phyloP scores from a whole-genome alignment of 2,797 vertebrate genomes.

The Chloroceryle amazona region DNA sequence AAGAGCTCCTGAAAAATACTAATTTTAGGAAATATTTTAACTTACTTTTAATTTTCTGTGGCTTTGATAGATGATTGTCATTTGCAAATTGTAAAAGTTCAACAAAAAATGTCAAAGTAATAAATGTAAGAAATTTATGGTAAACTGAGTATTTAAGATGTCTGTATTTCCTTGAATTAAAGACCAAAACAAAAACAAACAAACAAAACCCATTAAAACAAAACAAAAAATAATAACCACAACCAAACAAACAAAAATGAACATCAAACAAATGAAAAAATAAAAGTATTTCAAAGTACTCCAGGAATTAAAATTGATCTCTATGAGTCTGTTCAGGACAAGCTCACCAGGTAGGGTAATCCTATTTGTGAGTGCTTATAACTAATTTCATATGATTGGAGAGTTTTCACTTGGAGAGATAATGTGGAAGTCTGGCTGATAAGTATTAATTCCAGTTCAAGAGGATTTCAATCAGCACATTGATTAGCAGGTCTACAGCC shows the following conservation, averaged over 20 bases:
- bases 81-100: neutral
- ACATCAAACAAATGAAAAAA: neutral
- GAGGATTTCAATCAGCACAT: neutral
- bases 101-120: neutral
- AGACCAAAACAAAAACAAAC: too few relatives aligned
- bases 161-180: neutral
- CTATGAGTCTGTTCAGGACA: neutral
- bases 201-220: too few relatives aligned
- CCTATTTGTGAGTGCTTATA: neutral
- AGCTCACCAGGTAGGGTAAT: neutral
- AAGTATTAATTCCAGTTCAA: slow-evolving; percentile 26
- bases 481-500: neutral
- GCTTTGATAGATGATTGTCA: neutral
- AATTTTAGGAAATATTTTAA: neutral
- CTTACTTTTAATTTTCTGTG: neutral
- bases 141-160: neutral
- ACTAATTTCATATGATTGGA: neutral
- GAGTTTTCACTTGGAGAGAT: neutral
- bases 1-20: neutral
- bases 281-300: neutral
- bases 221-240: too few relatives aligned
- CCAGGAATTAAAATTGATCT: neutral
- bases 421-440: neutral
- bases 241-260: too few relatives aligned
- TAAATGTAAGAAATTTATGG: neutral